phyloP scores from a whole-genome alignment of 2,888 invertebrate genomes.

The Heliconius sara region DNA sequence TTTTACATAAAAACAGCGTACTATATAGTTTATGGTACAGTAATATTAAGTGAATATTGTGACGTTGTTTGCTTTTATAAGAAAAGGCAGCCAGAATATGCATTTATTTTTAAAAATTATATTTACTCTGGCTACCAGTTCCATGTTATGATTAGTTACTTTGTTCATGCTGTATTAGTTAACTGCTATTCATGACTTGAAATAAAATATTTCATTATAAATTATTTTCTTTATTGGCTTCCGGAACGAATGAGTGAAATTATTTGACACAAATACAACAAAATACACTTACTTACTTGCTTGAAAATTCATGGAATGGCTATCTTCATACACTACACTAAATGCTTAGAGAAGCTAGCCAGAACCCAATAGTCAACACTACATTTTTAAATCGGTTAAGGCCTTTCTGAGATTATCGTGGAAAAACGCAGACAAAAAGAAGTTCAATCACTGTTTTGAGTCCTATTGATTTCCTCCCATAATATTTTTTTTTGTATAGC shows the following conservation, averaged over 20 bases:
- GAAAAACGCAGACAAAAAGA: no score
- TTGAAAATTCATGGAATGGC: no score
- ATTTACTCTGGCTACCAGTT: constrained; percentile 22
- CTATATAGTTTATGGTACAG: constrained; percentile 1
- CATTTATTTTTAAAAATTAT: constrained; percentile 38
- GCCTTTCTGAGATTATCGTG: no score
- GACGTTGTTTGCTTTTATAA: constrained; percentile 25
- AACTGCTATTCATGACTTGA: constrained; percentile 45
- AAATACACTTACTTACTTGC: no score
- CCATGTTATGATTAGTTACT: constrained; percentile 37
- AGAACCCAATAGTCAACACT: no score
- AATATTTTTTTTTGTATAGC: no score
- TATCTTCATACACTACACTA: no score
- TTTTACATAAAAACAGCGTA: constrained; percentile 15
- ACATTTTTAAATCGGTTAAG: no score
- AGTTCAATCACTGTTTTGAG: no score
- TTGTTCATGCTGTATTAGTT: constrained; percentile 45
- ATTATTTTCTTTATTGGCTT: constrained; percentile 31
- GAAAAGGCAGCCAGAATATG: constrained; percentile 30
- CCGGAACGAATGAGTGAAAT: not conserved
- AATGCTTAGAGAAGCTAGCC: no score
- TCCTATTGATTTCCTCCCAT: no score
- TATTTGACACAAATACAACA: not conserved
- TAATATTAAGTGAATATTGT: not conserved
- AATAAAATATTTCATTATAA: constrained; percentile 41